phyloP scores from a whole-genome alignment of 2,797 vertebrate species.

The Sus cebifrons region DNA sequence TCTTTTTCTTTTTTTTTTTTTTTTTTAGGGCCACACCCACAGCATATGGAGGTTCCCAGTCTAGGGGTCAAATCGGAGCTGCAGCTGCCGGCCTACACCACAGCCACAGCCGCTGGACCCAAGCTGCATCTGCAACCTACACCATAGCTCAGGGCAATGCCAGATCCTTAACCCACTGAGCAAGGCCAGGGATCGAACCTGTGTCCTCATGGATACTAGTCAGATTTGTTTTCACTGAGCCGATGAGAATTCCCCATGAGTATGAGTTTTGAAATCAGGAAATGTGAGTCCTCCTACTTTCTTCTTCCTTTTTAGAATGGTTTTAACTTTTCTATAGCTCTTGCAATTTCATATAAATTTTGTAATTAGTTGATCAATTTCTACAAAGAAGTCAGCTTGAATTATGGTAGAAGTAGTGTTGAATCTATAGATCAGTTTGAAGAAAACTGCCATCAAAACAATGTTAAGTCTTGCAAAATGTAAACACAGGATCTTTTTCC shows the following conservation, averaged over 20 bases:
- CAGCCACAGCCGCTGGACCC: too few relatives aligned
- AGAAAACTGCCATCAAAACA: neutral
- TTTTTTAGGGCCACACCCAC: too few relatives aligned
- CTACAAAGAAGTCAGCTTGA: neutral
- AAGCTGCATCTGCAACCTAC: too few relatives aligned
- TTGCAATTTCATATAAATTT: conserved; percentile 5
- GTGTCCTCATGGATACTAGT: too few relatives aligned
- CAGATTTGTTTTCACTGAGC: too few relatives aligned
- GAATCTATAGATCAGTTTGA: neutral
- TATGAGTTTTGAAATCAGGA: neutral
- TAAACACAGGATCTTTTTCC: neutral
- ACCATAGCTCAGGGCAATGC: too few relatives aligned
- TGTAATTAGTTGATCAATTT: neutral
- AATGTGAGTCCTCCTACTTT: neutral
- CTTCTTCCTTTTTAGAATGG: neutral
- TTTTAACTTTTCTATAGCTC: neutral
- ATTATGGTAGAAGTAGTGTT: neutral
- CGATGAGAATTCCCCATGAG: too few relatives aligned
- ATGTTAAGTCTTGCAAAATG: neutral
- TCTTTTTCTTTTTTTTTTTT: neutral
- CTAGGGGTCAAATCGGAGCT: too few relatives aligned
- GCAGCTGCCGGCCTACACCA: too few relatives aligned
- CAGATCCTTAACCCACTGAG: too few relatives aligned
- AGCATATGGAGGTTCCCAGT: too few relatives aligned
- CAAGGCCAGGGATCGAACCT: too few relatives aligned